Base-by-base conservation (phyloP, 2,113 vertebrate genomes). In the Leuciscus idus region DNA sequence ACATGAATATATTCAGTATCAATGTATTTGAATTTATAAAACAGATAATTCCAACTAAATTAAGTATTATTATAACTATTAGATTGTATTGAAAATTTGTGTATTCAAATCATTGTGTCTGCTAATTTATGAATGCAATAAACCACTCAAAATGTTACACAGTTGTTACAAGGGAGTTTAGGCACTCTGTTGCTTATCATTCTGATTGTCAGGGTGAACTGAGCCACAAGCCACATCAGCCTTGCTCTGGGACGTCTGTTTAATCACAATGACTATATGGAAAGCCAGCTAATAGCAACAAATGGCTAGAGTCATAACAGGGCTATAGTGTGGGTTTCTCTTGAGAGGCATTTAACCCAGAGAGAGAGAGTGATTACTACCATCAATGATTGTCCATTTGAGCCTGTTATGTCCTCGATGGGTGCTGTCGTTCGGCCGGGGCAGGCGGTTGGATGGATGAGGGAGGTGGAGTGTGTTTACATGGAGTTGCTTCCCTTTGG, bases 401-500 rank as follows among this genome's bases (percentile, higher is more conserved):
- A 8, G 50, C 17, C 46, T 74, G 46, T 19, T 15, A 21, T 52
- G 75, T 28, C 75, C 52, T 78, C 52, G 9, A 9, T 59, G 52
- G 28, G 4, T 8, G 28, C 52, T n/a, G 52, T n/a, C 28, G 15
- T 50, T 78, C 17, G 26, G 17, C 52, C 0, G 11, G 13, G 80
- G 52, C 30, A 30, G 33, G 39, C 28, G 15, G 57, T 76, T n/a
- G n/a, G 66, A 85, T 59, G 87, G 70, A 57, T 78, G 61, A 36
- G 55, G 39, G 87, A 74, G 48, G 55, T 83, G 84, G 64, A 79
- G 68, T 85, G 48, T 90, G 89, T 90, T 90, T 90, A 88, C 85
- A 90, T 83, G 87, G 83, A 86, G 85, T 84, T 73, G 78, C 83
- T 85, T 90, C 85, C 87, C 87, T 86, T 72, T 87, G 83, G 83